These are phyloP conservation scores for Chesias legatella DNA, from an alignment of 2,888 invertebrate species.

Conservation along the genomic window DNA sequence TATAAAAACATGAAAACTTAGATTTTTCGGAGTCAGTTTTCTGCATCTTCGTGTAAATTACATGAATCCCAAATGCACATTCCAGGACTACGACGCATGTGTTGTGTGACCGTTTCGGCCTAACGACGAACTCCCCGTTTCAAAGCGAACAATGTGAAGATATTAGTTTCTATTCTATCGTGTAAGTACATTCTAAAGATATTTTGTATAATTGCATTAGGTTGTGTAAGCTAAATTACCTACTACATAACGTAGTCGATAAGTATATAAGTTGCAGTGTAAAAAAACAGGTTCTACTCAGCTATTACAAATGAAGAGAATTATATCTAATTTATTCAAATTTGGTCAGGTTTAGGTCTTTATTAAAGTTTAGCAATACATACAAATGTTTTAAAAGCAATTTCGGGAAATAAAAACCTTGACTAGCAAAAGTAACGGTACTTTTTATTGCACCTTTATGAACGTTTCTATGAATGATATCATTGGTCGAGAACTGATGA, in stretches of 20 bases:
- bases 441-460: slow-evolving; percentile 4
- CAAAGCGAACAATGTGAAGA: slow-evolving; percentile 65
- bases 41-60: no score
- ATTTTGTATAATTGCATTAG: slow-evolving; percentile 78
- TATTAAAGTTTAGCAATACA: slow-evolving; percentile 11
- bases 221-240: slow-evolving; percentile 67
- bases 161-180: slow-evolving; percentile 59
- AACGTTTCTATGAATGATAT: no score
- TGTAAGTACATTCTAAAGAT: slow-evolving; percentile 68
- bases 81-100: no score
- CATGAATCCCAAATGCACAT: no score
- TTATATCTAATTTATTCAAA: slow-evolving; percentile 69
- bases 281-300: slow-evolving; percentile 61
- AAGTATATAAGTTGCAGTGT: slow-evolving; percentile 59
- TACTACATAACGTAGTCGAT: slow-evolving; percentile 53
- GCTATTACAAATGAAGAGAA: slow-evolving; percentile 47
- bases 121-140: slow-evolving; percentile 20
- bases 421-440: slow-evolving; percentile 36
- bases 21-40: no score
- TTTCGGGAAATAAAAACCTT: slow-evolving; percentile 58
- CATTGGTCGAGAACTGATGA: no score
- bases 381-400: slow-evolving; percentile 35
- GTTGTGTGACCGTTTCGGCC: slow-evolving; percentile 4
- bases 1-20: no score
- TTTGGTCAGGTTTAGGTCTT: slow-evolving; percentile 54